Percentiles rank a stretch among this genome's conserved stretches.
These are phyloP conservation scores for Bubo blakistoni DNA, from an alignment of 2,113 vertebrate genomes.

Conservation along the genomic window DNA sequence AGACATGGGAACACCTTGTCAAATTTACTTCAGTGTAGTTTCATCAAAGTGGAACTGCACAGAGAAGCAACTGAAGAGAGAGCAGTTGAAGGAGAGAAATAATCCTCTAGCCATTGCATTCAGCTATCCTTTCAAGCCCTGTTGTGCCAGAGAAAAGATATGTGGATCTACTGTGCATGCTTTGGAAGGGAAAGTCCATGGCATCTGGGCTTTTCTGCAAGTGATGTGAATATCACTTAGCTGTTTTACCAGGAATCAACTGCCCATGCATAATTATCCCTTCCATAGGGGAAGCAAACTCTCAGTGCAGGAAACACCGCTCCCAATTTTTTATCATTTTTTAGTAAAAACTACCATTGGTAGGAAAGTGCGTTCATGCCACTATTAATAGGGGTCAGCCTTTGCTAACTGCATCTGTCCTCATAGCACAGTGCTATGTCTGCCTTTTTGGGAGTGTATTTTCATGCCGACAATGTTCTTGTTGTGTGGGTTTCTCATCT, in stretches of 20 bases:
- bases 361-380: not conserved
- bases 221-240: no score
- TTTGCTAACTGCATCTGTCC: not conserved
- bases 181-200: not conserved
- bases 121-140: not conserved
- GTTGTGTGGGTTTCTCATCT: not conserved
- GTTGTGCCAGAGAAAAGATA: not conserved
- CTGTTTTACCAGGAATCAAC: not conserved
- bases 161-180: not conserved
- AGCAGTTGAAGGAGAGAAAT: not conserved
- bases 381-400: not conserved
- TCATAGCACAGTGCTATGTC: not conserved
- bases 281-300: not conserved
- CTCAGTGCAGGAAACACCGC: fast-evolving
- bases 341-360: not conserved
- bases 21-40: not conserved
- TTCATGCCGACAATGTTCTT: not conserved
- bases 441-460: not conserved
- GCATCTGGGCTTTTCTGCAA: not conserved
- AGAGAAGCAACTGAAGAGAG: not conserved
- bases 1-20: not conserved
- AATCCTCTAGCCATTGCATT: not conserved
- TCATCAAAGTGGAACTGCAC: not conserved
- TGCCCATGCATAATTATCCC: not conserved
- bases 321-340: not conserved